Percentiles rank a stretch among this genome's conserved stretches.
Evolutionary conservation across 2,797 vertebrate genomes (phyloP).

Genomic region (Telmatherina bonti): DNA sequence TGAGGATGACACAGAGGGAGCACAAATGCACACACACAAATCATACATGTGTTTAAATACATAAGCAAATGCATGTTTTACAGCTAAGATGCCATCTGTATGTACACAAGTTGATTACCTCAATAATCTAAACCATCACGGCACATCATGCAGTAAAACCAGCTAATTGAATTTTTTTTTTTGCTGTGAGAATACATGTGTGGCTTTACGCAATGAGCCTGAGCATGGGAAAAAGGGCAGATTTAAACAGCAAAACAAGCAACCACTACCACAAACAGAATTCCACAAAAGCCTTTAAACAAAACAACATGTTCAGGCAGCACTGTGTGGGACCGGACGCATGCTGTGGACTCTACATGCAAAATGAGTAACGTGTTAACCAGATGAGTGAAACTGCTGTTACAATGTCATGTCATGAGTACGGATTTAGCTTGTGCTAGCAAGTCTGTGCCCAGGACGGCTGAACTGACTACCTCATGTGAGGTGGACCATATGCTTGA

Average conservation of each 20-base stretch:
- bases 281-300: constrained; percentile 34
- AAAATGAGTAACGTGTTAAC: neutral
- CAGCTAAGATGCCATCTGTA: constrained; percentile 9
- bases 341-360: neutral
- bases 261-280: constrained; percentile 42
- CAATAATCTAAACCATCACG: constrained; percentile 28
- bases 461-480: neutral
- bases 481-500: neutral
- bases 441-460: constrained; percentile 1
- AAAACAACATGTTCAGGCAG: constrained; percentile 48
- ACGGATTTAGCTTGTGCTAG: neutral
- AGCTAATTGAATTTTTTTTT: neutral
- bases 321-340: neutral
- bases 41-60: neutral
- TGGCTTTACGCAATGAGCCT: constrained; percentile 25
- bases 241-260: constrained; percentile 35
- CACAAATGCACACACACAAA: constrained; percentile 4
- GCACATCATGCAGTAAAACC: constrained; percentile 19
- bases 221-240: constrained; percentile 38
- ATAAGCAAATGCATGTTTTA: constrained; percentile 1
- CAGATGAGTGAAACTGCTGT: neutral
- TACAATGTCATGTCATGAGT: neutral
- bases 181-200: constrained; percentile 8
- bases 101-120: constrained; percentile 30
- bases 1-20: constrained; percentile 45